A percentile compares a stretch with the other conserved stretches of the same genome.
Evolutionary conservation across 2,888 invertebrate genomes (phyloP).

Genomic region (Apotomis capreana): DNA sequence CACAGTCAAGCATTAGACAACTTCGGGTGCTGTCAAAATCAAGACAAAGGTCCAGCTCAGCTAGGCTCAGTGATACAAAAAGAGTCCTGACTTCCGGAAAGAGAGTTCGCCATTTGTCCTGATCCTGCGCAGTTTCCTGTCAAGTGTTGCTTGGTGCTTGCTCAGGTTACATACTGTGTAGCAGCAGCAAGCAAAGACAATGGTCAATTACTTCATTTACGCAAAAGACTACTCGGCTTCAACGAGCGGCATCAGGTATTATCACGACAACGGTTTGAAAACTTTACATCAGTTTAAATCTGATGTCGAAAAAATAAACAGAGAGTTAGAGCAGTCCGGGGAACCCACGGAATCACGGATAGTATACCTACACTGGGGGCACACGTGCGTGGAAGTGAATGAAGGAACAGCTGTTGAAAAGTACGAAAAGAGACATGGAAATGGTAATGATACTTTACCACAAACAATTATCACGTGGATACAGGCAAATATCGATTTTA

Average conservation of each 20-base stretch:
- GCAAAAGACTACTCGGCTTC: constrained; percentile 41
- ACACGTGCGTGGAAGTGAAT: constrained; percentile 48
- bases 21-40: too few species aligned
- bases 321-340: constrained; percentile 39
- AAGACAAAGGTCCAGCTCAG: too few species aligned
- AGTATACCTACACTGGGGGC: constrained; percentile 54
- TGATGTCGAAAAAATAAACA: constrained; percentile 48
- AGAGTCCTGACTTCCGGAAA: too few species aligned
- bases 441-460: constrained; percentile 43
- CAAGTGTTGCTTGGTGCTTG: too few species aligned
- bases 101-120: too few species aligned
- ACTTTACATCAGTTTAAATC: constrained; percentile 49
- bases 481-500: constrained; percentile 37
- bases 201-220: constrained; percentile 33
- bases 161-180: too few species aligned
- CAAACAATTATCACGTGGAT: constrained; percentile 45
- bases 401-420: constrained; percentile 44
- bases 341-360: constrained; percentile 47
- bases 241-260: constrained; percentile 43
- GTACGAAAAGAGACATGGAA: constrained; percentile 23
- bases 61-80: too few species aligned
- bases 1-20: too few species aligned
- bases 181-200: neutral
- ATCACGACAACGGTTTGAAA: constrained; percentile 49
- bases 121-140: too few species aligned